phyloP scores from a whole-genome alignment of 2,797 vertebrate genomes.

The Channa striata region DNA sequence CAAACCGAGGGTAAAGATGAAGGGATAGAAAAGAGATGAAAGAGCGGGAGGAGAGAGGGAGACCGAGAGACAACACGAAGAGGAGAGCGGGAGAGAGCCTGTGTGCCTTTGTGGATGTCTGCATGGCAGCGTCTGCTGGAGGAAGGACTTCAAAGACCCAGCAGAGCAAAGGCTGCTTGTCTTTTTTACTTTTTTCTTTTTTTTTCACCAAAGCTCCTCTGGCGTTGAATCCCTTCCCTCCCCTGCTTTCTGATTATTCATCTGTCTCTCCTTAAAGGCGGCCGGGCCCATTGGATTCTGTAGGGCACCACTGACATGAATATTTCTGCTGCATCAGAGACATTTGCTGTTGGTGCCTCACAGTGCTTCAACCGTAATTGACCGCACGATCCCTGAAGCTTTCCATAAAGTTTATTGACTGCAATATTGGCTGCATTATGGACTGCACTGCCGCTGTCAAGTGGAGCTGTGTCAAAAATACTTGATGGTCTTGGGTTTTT shows the following conservation, averaged over 20 bases:
- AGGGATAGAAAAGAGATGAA: slow-evolving; percentile 79
- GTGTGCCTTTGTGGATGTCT: slow-evolving; percentile 69
- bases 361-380: slow-evolving; percentile 69
- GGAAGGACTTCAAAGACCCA: slow-evolving; percentile 79
- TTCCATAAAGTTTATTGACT: slow-evolving; percentile 60
- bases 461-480: background rate
- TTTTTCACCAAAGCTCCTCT: slow-evolving; percentile 64
- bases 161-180: slow-evolving; percentile 76
- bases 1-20: slow-evolving; percentile 79
- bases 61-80: slow-evolving; percentile 51
- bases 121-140: slow-evolving; percentile 66
- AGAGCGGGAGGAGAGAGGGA: slow-evolving; percentile 56
- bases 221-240: slow-evolving; percentile 42
- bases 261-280: slow-evolving; percentile 76
- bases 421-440: slow-evolving; percentile 58
- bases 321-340: slow-evolving; percentile 83
- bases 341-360: slow-evolving; percentile 60
- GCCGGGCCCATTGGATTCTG: slow-evolving; percentile 69
- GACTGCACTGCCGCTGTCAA: slow-evolving; percentile 49
- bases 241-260: slow-evolving; percentile 73
- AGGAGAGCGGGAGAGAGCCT: slow-evolving; percentile 54
- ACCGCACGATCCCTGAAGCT: slow-evolving; percentile 66
- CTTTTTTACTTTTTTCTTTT: slow-evolving; percentile 60
- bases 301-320: slow-evolving; percentile 78
- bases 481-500: slow-evolving; percentile 1